Evolutionary conservation across 2,113 vertebrate genomes (phyloP).

Genomic region (Sakesphorus luctuosus): DNA sequence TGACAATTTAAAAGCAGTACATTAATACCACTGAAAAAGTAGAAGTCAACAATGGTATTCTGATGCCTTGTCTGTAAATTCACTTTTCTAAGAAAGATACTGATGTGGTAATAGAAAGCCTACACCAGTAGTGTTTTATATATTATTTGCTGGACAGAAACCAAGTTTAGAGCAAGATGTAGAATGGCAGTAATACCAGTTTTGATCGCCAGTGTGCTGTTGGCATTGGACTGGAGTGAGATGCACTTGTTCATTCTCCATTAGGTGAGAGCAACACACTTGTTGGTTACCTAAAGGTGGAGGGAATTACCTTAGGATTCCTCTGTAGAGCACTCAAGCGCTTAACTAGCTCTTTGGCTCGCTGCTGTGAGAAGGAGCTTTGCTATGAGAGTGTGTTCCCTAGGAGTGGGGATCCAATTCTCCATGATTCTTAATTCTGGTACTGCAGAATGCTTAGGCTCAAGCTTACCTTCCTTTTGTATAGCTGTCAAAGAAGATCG

Average conservation of each 20-base stretch:
- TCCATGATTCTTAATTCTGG: neutral
- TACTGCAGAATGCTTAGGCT: neutral
- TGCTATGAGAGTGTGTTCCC: neutral
- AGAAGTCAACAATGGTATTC: neutral
- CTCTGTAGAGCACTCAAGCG: neutral
- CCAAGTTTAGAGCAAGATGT: neutral
- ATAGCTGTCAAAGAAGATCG: neutral
- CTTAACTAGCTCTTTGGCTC: neutral
- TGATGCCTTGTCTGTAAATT: neutral
- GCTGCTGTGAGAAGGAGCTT: neutral
- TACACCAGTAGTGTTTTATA: neutral
- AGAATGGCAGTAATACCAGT: neutral
- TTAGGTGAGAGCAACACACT: neutral
- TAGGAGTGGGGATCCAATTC: neutral
- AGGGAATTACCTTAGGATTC: neutral
- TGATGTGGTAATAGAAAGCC: neutral
- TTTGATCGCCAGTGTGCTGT: neutral
- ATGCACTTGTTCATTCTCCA: neutral
- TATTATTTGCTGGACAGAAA: neutral
- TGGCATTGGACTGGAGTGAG: neutral
- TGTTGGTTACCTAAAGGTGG: neutral
- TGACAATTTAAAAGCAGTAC: neutral
- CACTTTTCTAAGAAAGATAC: neutral
- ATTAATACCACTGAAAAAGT: neutral
- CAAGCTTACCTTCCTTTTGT: neutral